Evolutionary conservation across 2,113 vertebrate genomes (phyloP), one percentile per base, ranked within the genome.

Genomic region (Pyxicephalus adspersus): DNA sequence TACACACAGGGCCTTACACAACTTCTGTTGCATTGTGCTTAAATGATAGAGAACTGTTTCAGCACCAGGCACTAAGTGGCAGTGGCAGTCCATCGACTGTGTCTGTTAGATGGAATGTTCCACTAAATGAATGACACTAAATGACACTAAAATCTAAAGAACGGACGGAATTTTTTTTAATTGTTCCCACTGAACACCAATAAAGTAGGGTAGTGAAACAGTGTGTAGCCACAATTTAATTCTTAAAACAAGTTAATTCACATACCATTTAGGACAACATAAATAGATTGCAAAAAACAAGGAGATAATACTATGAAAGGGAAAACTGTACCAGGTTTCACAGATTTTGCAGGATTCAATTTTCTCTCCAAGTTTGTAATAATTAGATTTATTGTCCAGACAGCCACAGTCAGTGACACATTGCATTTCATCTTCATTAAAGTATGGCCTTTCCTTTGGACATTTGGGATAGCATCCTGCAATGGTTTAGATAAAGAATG

Each of bases 401-500:
- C 93, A 94, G 76, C 92, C 91, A 5, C 93, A 94, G 67, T 90
- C 86, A 25, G 90, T 90, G 66, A 96, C 95, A 2, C 96, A 98
- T 28, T 84, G 87, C 96, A 96, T 97, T 71, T 90, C 85, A 45
- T 94, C 93, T 77, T 98, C 96, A 20, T 90, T 91, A 84, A 98
- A 96, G 86, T 92, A 95, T 0, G 96, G 94, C 75, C 92, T 88
- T n/a, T 90, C 84, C 81, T 85, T 51, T 1, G 95, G 95, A 64
- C 96, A 98, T 84, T 88, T 87, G 0, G 96, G 96, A 83, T 97
- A 98, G 90, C 96, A 98, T 57, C 96, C 96, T 98, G 52, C 17
- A 2, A 50, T 16, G 54, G 7, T 60, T 18, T 22, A 45, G 6
- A 60, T 60, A 19, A 74, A 34, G 19, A 9, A 28, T 7, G 3